phyloP scores from a whole-genome alignment of 1,140 invertebrate genomes.

The Eurosta solidaginis region DNA sequence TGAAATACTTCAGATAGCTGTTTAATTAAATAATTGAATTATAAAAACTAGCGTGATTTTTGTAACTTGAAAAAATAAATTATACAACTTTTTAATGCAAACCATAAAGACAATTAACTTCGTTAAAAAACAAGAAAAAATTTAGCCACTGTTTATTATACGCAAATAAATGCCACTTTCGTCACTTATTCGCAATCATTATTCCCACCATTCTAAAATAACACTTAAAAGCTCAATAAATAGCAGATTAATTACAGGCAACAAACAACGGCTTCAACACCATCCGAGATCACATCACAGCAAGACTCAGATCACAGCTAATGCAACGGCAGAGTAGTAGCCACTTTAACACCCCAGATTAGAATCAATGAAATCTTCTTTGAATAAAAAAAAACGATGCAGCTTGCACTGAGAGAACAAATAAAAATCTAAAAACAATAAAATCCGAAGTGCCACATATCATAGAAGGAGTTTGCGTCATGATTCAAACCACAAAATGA shows the following conservation, averaged over 20 bases:
- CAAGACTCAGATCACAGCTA: too few relatives aligned
- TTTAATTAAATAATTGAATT: too few relatives aligned
- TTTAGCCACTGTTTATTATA: background rate
- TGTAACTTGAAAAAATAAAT: too few relatives aligned
- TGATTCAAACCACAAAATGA: background rate
- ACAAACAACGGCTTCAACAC: constrained; percentile 15
- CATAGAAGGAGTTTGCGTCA: background rate
- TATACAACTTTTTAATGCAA: background rate
- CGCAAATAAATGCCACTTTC: background rate
- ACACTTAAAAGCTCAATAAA: constrained; percentile 20
- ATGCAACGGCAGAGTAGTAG: background rate
- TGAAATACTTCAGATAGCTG: too few relatives aligned
- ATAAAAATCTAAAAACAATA: background rate
- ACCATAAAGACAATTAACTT: background rate
- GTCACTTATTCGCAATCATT: constrained; percentile 1
- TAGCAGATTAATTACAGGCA: constrained; percentile 20
- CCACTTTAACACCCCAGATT: background rate
- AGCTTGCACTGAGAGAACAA: background rate
- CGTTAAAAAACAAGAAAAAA: background rate
- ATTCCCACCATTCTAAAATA: constrained; percentile 1
- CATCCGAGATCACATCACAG: background rate
- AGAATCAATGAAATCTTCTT: background rate
- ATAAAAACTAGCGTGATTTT: too few relatives aligned
- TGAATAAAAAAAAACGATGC: background rate
- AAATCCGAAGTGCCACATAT: background rate